Percentiles rank a stretch among this genome's conserved stretches.
Evolutionary conservation across 1,140 invertebrate species (phyloP).

Genomic region (Conopomorpha cramerella): DNA sequence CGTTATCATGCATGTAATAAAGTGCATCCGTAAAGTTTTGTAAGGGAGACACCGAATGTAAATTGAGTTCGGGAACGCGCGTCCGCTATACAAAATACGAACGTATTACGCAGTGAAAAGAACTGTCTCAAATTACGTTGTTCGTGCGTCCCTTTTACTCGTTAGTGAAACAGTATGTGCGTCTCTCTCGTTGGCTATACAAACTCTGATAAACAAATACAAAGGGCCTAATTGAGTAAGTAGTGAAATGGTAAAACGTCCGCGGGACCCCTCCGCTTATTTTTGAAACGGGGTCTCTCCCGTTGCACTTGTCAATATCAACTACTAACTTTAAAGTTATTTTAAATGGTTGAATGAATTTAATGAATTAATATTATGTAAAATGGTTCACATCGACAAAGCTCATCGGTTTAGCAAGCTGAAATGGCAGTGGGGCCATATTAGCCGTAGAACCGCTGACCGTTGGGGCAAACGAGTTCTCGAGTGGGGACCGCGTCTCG

Average conservation of each 20-base stretch:
- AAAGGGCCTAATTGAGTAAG: slow-evolving; percentile 61
- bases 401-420: too few relatives aligned
- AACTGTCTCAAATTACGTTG: slow-evolving; percentile 58
- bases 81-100: slow-evolving; percentile 54
- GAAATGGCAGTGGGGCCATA: too few relatives aligned
- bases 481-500: too few relatives aligned
- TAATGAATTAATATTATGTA: too few relatives aligned
- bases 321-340: too few relatives aligned
- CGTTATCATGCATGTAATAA: neutral
- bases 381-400: too few relatives aligned
- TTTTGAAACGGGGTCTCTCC: too few relatives aligned
- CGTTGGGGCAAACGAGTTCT: too few relatives aligned
- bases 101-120: slow-evolving; percentile 54
- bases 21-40: neutral
- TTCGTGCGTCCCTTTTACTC: slow-evolving; percentile 15
- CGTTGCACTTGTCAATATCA: too few relatives aligned
- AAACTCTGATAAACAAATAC: slow-evolving; percentile 60
- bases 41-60: slow-evolving; percentile 22
- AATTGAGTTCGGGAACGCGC: slow-evolving; percentile 55
- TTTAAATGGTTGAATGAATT: too few relatives aligned
- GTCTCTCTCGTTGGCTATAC: slow-evolving; percentile 36
- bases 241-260: slow-evolving; percentile 38
- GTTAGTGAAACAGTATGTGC: slow-evolving; percentile 10
- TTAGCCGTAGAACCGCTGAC: too few relatives aligned
- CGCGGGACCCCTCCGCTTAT: neutral